Evolutionary conservation across 1,140 invertebrate genomes (phyloP).

Genomic region (Amyelois transitella): DNA sequence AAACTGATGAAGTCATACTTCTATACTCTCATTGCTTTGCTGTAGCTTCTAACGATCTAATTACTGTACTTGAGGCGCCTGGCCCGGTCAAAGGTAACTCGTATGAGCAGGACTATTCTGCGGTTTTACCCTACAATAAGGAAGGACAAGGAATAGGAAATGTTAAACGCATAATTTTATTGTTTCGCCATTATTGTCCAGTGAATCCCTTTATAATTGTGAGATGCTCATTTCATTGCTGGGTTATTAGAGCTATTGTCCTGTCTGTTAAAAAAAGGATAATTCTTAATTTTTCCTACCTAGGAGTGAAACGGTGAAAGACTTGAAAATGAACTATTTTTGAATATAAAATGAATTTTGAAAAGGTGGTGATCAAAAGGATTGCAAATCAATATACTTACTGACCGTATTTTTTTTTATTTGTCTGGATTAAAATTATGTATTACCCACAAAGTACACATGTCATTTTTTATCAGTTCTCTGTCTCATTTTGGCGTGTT

Average conservation of each 20-base stretch:
- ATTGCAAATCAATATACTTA: too few species aligned
- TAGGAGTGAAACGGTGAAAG: too few species aligned
- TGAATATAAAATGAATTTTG: too few species aligned
- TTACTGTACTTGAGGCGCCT: constrained; percentile 35
- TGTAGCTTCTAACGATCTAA: constrained; percentile 40
- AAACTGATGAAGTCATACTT: background rate
- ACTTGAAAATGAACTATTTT: too few species aligned
- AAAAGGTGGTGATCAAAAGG: too few species aligned
- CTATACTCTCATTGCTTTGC: background rate
- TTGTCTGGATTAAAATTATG: too few species aligned
- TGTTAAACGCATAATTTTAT: constrained; percentile 20
- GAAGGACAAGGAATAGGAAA: constrained; percentile 10
- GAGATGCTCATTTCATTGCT: background rate
- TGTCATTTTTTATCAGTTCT: too few species aligned
- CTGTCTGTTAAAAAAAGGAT: too few species aligned
- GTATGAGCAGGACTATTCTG: constrained; percentile 9
- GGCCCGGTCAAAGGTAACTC: constrained; percentile 41
- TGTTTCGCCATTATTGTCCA: background rate
- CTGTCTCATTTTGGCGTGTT: too few species aligned
- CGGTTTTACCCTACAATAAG: constrained; percentile 16
- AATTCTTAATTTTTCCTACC: too few species aligned
- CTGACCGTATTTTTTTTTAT: too few species aligned
- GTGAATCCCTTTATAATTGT: background rate
- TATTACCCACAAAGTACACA: too few species aligned
- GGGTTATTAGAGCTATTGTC: background rate